Conservation (phyloP, 2,797 vertebrate species). For the Notolepis coatsorum region DNA sequence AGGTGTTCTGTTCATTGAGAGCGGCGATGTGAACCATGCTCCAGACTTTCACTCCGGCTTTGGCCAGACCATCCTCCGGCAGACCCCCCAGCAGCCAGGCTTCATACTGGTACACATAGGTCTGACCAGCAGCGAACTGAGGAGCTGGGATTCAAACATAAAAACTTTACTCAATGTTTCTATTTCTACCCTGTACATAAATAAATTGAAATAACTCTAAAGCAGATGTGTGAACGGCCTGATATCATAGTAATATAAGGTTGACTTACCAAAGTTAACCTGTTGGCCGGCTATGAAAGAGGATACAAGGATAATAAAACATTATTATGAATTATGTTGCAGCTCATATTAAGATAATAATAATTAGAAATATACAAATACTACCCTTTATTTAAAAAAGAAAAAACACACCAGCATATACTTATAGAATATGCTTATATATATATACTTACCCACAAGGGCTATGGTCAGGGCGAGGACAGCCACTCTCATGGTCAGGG, state of each 20-base stretch:
- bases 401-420: too few relatives aligned
- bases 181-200: background rate
- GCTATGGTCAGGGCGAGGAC: conserved; percentile 61
- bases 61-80: conserved; percentile 69
- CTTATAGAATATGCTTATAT: too few relatives aligned
- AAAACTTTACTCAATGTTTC: background rate
- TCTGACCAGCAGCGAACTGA: conserved; percentile 52
- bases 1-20: too few relatives aligned
- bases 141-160: conserved; percentile 59
- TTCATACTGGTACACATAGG: conserved; percentile 69
- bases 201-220: background rate
- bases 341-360: too few relatives aligned
- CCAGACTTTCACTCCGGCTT: conserved; percentile 74
- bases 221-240: background rate
- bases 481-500: conserved; percentile 54
- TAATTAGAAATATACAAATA: background rate
- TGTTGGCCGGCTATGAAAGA: background rate
- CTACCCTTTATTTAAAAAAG: background rate
- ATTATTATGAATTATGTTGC: too few relatives aligned
- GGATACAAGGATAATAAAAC: background rate
- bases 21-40: conserved; percentile 77
- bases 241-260: too few relatives aligned
- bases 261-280: background rate
- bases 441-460: conserved; percentile 62
- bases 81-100: conserved; percentile 61